Conservation (phyloP, 2,113 vertebrate species). For the Trichechus manatus region DNA sequence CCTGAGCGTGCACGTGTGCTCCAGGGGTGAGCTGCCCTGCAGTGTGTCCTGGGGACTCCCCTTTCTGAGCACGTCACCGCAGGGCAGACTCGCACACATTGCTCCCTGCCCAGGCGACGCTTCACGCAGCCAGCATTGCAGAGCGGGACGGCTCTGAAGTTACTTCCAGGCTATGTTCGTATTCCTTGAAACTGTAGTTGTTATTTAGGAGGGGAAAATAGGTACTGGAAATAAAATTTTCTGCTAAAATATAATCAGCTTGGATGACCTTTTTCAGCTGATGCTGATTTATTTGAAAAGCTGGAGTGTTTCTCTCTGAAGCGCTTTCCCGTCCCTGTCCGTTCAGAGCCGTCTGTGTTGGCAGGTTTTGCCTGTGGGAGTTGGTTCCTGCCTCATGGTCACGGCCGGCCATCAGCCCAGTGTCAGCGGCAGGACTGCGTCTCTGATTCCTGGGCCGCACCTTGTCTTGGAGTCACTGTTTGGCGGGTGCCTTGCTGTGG, state of each 20-base stretch:
- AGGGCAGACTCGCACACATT: too few species aligned
- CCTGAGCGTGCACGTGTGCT: not conserved
- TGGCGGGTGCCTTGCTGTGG: not conserved
- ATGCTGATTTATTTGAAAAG: not conserved
- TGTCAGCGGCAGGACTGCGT: too few species aligned
- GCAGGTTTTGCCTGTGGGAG: too few species aligned
- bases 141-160: not conserved
- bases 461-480: too few species aligned
- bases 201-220: not conserved
- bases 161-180: not conserved
- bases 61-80: too few species aligned
- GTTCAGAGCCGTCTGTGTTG: too few species aligned
- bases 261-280: not conserved
- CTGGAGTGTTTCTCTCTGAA: not conserved
- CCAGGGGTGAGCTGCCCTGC: too few species aligned
- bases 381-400: too few species aligned
- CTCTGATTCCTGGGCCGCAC: too few species aligned
- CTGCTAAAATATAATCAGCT: not conserved
- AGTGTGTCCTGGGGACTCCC: not conserved
- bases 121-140: not conserved
- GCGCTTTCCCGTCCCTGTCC: fast-evolving
- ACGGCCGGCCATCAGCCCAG: too few species aligned
- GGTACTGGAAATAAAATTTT: not conserved
- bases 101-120: too few species aligned
- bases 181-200: not conserved